phyloP scores from a whole-genome alignment of 1,140 invertebrate genomes.

The Sitodiplosis mosellana region DNA sequence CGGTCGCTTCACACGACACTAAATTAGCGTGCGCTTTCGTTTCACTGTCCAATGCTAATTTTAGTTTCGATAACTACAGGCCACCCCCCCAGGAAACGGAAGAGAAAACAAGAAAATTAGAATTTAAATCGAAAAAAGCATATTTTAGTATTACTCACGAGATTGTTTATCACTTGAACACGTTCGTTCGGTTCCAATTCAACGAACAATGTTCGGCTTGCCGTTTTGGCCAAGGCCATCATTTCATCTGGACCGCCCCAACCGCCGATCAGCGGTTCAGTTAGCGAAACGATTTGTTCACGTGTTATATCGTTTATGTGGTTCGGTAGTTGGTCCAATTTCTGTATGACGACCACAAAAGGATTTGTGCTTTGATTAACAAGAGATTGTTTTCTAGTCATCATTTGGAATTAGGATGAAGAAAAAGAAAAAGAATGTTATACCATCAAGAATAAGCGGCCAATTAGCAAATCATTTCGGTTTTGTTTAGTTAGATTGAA shows the following conservation, averaged over 20 bases:
- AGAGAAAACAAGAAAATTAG: too few relatives aligned
- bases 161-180: conserved; percentile 42
- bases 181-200: conserved; percentile 34
- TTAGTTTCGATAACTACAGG: conserved; percentile 17
- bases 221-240: conserved; percentile 57
- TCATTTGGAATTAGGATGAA: background rate
- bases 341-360: conserved; percentile 17
- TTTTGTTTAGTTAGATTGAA: background rate
- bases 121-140: background rate
- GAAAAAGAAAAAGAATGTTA: background rate
- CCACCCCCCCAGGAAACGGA: background rate
- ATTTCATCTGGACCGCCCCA: conserved; percentile 33
- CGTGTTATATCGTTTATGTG: conserved; percentile 12
- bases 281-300: conserved; percentile 17
- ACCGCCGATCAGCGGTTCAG: conserved; percentile 17
- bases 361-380: conserved; percentile 13
- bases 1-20: background rate
- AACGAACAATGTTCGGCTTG: conserved; percentile 48
- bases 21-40: conserved; percentile 10
- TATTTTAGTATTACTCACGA: conserved; percentile 39
- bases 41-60: conserved; percentile 19
- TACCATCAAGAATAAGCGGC: background rate
- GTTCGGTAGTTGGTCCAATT: conserved; percentile 15
- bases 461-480: background rate
- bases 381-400: conserved; percentile 17